Conservation (phyloP, 2,888 invertebrate genomes). For the Acronicta leporina region DNA sequence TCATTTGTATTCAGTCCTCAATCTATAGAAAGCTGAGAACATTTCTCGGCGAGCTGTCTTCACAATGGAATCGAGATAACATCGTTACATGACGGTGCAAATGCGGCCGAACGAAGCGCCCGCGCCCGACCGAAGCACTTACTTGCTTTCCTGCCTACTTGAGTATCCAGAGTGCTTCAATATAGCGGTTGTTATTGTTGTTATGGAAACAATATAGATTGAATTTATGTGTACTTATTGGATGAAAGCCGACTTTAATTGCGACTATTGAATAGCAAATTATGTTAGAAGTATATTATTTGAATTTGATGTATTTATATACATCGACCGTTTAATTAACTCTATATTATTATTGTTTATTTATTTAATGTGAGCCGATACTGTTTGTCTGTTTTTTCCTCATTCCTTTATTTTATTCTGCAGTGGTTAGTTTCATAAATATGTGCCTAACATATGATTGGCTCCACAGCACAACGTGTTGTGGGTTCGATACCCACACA, state of each 20-base stretch:
- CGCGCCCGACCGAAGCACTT: constrained; percentile 28
- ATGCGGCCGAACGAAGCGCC: constrained; percentile 19
- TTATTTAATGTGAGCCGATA: too few species aligned
- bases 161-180: constrained; percentile 37
- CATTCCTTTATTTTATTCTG: too few species aligned
- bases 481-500: too few species aligned
- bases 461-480: too few species aligned
- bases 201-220: constrained; percentile 41
- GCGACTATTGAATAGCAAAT: constrained; percentile 28
- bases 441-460: too few species aligned
- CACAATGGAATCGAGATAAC: constrained; percentile 42
- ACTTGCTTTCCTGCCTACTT: constrained; percentile 25
- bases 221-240: constrained; percentile 20
- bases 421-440: too few species aligned
- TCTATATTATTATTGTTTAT: too few species aligned
- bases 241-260: constrained; percentile 39
- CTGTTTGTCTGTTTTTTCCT: too few species aligned
- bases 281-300: background rate
- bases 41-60: constrained; percentile 25
- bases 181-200: constrained; percentile 33
- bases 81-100: constrained; percentile 46
- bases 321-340: too few species aligned
- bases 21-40: constrained; percentile 37
- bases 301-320: background rate
- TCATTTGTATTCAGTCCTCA: constrained; percentile 24